phyloP scores from a whole-genome alignment of 1,140 invertebrate genomes.

The Bombus affinis region DNA sequence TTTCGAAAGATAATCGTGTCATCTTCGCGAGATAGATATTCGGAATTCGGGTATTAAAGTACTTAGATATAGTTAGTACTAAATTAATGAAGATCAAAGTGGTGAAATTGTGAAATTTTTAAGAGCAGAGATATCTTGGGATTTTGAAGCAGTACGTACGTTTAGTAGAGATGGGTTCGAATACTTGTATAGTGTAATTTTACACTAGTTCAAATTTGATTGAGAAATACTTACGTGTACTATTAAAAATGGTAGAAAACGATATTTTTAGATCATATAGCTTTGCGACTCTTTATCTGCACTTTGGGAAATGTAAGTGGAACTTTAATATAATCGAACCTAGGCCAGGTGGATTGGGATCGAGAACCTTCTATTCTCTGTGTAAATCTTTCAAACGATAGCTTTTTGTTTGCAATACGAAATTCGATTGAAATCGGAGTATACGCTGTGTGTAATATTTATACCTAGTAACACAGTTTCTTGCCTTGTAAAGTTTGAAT shows the following conservation, averaged over 20 bases:
- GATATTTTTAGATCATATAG: background rate
- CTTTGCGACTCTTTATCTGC: no score
- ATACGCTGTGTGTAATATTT: background rate
- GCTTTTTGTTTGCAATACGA: background rate
- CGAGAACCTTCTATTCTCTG: no score
- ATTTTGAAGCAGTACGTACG: background rate
- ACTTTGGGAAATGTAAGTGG: no score
- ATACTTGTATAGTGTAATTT: background rate
- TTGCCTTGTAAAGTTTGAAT: background rate
- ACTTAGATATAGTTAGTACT: background rate
- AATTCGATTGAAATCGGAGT: background rate
- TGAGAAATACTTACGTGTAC: no score
- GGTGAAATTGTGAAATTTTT: background rate
- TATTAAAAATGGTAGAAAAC: background rate
- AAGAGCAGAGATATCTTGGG: background rate
- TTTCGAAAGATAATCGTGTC: background rate
- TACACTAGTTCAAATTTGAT: background rate
- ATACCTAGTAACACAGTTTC: background rate
- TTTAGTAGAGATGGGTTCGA: background rate
- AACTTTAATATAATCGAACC: no score
- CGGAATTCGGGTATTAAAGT: background rate
- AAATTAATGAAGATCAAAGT: background rate
- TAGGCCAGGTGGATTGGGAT: no score
- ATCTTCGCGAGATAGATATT: background rate
- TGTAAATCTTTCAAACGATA: background rate